Conservation (phyloP, 1,140 invertebrate species). For the Ceratitis capitata region DNA sequence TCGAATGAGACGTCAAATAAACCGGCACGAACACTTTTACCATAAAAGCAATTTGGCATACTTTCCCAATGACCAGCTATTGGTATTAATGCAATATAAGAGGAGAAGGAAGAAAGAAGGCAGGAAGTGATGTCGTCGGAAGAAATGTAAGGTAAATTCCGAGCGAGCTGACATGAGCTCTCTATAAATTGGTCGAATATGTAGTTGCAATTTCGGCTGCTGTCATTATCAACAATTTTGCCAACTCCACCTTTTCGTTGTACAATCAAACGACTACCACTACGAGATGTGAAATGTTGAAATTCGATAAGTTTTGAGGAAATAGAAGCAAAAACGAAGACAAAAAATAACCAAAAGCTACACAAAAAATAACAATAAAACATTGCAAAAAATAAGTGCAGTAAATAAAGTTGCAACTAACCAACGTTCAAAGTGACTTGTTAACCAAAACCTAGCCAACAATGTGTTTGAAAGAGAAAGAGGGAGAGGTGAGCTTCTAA, state of each 20-base stretch:
- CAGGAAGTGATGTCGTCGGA: too few species aligned
- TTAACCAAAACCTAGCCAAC: conserved; percentile 26
- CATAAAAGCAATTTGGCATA: neutral
- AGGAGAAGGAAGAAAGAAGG: too few species aligned
- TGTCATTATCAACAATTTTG: conserved; percentile 36
- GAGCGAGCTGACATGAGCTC: neutral
- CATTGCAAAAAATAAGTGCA: neutral
- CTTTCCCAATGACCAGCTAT: neutral
- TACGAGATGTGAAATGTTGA: neutral
- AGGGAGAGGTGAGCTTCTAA: neutral
- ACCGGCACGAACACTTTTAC: neutral
- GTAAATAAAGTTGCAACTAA: conserved; percentile 7
- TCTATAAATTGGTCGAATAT: neutral
- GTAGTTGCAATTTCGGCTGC: conserved; percentile 16
- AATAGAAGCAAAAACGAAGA: neutral
- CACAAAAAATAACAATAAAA: neutral
- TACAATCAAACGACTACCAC: neutral
- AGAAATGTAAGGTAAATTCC: too few species aligned
- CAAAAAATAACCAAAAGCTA: neutral
- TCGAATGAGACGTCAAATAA: neutral
- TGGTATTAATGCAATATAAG: too few species aligned
- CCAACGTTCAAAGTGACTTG: conserved; percentile 13
- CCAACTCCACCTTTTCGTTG: conserved; percentile 40
- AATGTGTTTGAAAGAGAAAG: neutral
- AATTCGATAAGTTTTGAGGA: neutral